Conservation (phyloP, 37 sponge, comb jelly and placozoan genomes). For the Diacarnus erythraeanus region DNA sequence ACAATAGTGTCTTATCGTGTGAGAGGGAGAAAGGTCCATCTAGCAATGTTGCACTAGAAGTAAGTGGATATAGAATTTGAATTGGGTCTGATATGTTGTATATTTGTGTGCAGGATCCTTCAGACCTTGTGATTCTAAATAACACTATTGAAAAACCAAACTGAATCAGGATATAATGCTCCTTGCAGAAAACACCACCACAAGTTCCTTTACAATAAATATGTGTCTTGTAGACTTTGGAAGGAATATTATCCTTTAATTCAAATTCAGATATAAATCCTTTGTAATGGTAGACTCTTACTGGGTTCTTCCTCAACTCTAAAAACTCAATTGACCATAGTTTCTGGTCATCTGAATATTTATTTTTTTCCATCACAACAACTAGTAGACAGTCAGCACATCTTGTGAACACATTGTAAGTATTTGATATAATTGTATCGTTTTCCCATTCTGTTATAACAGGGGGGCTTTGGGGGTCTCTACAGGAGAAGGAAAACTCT, state of each 20-base stretch:
- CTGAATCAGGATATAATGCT: slow-evolving; percentile 7
- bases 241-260: not conserved
- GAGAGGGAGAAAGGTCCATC: not conserved
- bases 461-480: not conserved
- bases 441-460: not conserved
- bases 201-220: not conserved
- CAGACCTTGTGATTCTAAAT: not conserved
- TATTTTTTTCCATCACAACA: not conserved
- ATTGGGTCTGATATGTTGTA: slow-evolving; percentile 1
- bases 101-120: not conserved
- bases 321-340: not conserved
- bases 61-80: not conserved
- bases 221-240: not conserved
- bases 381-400: not conserved
- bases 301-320: not conserved
- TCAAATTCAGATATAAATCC: not conserved
- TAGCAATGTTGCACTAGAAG: not conserved
- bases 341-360: not conserved
- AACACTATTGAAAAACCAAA: not conserved
- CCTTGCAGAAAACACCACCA: not conserved
- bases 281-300: not conserved
- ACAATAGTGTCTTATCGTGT: not conserved
- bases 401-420: not conserved
- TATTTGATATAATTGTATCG: not conserved
- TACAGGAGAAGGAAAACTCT: not conserved